Conservation (phyloP, 2,888 invertebrate genomes). For the Lasioglossum morio region DNA sequence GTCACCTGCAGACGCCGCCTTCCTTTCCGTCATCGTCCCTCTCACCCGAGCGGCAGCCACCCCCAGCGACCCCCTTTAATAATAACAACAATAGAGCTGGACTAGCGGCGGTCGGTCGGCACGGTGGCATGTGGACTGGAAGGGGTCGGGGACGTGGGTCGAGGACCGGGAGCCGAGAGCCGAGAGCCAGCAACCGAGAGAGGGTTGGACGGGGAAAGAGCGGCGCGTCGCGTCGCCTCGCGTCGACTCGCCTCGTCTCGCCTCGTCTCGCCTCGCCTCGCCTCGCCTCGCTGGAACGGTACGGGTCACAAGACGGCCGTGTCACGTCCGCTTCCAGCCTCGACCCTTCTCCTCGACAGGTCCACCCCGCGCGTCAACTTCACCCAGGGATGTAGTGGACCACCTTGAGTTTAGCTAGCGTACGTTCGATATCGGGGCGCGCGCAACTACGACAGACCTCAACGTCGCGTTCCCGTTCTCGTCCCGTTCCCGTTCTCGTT, state of each 20-base stretch:
- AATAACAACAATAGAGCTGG: constrained; percentile 84
- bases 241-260: constrained; percentile 16
- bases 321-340: constrained; percentile 83
- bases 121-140: constrained; percentile 74
- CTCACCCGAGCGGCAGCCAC: constrained; percentile 74
- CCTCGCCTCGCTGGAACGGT: constrained; percentile 66
- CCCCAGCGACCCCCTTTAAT: constrained; percentile 80
- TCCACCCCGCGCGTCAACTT: constrained; percentile 80
- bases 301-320: constrained; percentile 83
- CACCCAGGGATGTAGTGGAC: constrained; percentile 71
- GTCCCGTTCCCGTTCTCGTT: background rate
- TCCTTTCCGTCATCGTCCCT: constrained; percentile 84
- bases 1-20: constrained; percentile 85
- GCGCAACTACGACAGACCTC: constrained; percentile 49
- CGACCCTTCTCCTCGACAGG: constrained; percentile 79
- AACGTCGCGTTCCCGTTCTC: constrained; percentile 11
- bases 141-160: constrained; percentile 58
- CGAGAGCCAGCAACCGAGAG: constrained; percentile 44
- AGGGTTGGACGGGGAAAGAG: constrained; percentile 49
- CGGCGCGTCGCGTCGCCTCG: constrained; percentile 18
- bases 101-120: constrained; percentile 76
- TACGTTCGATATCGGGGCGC: constrained; percentile 57
- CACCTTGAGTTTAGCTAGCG: constrained; percentile 63
- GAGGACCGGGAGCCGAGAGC: constrained; percentile 54
- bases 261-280: constrained; percentile 11